Base-by-base conservation (phyloP, 2,113 vertebrate species). In the Centrocercus urophasianus region DNA sequence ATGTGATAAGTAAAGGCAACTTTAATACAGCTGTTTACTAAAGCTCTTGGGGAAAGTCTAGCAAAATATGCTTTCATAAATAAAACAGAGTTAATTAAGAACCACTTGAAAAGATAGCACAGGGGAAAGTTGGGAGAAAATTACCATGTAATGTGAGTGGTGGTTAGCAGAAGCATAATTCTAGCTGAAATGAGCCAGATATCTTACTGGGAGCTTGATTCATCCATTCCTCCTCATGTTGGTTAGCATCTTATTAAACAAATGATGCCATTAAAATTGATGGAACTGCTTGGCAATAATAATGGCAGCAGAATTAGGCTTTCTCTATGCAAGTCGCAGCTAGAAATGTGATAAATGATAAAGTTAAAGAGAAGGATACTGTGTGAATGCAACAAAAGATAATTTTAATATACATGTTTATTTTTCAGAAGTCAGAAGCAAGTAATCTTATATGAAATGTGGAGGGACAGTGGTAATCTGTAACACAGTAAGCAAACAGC, bases 1-100 rank as follows among this genome's bases (percentile, higher is more conserved):
- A 71, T 64, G 21, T 60, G 73, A 36, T 50, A 80, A 94, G 77
- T 84, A 78, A 92, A 93, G 80, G 65, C n/a, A 90, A 75, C 65
- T 63, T 71, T 95, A 57, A 77, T 67, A 59, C 30, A 84, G 76
- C 78, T 85, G 69, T 93, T 95, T 88, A 78, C 32, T 57, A 52
- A 88, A 82, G 73, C 93, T 95, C 78, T 76, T 61, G 91, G 86
- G 95, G 65, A 61, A 94, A 89, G 84, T 88, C 93, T 91, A 78
- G 77, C 87, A 90, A 93, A 95, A 94, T 40, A 80, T 45, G 76
- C 82, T 77, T 94, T 95, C 88, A 93, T 95, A 95, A 96, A 96
- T 95, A 95, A 95, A 86, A 11, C 66, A 90, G 45, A 78, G 78
- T 61, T 95, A 95, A 95, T 95, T 96, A 96, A 95, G 94, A 94